Percentiles rank a stretch among this genome's conserved stretches.
Conservation (phyloP, 2,888 invertebrate genomes). For the Morpho achilles region DNA sequence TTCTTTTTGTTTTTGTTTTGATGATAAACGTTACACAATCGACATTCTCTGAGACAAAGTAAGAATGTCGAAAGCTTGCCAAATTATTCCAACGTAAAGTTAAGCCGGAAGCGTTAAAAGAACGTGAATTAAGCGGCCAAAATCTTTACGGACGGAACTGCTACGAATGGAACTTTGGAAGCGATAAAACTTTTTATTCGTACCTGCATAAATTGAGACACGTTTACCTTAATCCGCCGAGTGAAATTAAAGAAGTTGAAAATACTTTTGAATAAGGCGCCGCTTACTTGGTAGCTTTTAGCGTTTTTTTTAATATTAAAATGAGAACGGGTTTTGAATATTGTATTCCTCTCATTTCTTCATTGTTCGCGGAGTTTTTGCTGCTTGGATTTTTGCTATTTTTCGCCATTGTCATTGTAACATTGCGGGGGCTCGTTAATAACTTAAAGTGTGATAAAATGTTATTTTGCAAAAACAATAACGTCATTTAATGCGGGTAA, state of each 20-base stretch:
- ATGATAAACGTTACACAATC: too few species aligned
- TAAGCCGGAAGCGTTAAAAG: constrained; percentile 24
- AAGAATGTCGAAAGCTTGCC: constrained; percentile 1
- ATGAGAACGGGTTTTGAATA: constrained; percentile 13
- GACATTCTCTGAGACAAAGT: neutral
- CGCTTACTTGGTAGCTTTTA: constrained; percentile 15
- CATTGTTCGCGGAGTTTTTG: constrained; percentile 7
- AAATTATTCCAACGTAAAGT: constrained; percentile 25
- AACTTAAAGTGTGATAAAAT: too few species aligned
- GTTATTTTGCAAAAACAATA: too few species aligned
- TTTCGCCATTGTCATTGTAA: too few species aligned
- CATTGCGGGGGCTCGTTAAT: too few species aligned
- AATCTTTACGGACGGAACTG: constrained; percentile 21
- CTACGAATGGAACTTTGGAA: constrained; percentile 31
- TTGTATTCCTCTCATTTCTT: constrained; percentile 8
- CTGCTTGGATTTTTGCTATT: constrained; percentile 2
- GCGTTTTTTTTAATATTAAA: constrained; percentile 6
- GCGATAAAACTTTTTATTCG: constrained; percentile 48
- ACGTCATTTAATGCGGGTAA: too few species aligned
- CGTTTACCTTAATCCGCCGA: constrained; percentile 46
- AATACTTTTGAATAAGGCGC: constrained; percentile 38
- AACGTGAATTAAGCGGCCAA: constrained; percentile 24
- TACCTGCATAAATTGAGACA: constrained; percentile 51
- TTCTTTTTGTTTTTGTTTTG: too few species aligned
- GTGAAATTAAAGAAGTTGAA: constrained; percentile 60